Conservation (phyloP, 2,113 vertebrate genomes). For the Periophthalmodon schlosseri region DNA sequence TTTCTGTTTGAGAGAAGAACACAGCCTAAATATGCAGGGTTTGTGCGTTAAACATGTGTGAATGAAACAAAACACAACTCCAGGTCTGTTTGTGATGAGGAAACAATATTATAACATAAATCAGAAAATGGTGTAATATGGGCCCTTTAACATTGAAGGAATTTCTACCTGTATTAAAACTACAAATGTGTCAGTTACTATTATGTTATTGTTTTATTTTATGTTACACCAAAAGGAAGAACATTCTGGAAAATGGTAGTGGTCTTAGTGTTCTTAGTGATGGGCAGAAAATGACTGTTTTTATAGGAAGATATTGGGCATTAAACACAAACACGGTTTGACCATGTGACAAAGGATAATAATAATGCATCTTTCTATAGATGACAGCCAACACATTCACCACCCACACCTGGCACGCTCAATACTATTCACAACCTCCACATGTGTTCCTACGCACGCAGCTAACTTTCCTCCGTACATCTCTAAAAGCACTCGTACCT, state of each 20-base stretch:
- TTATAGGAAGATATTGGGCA: conserved; percentile 14
- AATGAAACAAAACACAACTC: too few species aligned
- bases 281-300: neutral
- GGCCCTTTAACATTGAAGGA: too few species aligned
- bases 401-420: conserved; percentile 56
- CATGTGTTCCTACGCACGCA: conserved; percentile 57
- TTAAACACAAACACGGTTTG: conserved; percentile 27
- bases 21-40: too few species aligned
- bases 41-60: too few species aligned
- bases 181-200: too few species aligned
- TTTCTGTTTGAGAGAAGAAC: too few species aligned
- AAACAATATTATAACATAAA: too few species aligned
- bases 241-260: too few species aligned
- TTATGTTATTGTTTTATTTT: conserved; percentile 12
- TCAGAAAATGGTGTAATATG: too few species aligned
- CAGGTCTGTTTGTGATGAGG: too few species aligned
- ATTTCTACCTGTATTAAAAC: too few species aligned
- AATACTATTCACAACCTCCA: conserved; percentile 59
- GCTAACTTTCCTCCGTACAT: conserved; percentile 29
- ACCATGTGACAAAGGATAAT: conserved; percentile 52
- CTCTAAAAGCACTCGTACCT: conserved; percentile 49
- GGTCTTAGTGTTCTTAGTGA: too few species aligned
- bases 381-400: conserved; percentile 34
- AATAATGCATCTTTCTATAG: conserved; percentile 24
- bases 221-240: conserved; percentile 23